Percentiles rank a stretch among this genome's conserved stretches.
These are phyloP conservation scores for Cryptus armator DNA, from an alignment of 2,888 invertebrate species.

Conservation along the genomic window DNA sequence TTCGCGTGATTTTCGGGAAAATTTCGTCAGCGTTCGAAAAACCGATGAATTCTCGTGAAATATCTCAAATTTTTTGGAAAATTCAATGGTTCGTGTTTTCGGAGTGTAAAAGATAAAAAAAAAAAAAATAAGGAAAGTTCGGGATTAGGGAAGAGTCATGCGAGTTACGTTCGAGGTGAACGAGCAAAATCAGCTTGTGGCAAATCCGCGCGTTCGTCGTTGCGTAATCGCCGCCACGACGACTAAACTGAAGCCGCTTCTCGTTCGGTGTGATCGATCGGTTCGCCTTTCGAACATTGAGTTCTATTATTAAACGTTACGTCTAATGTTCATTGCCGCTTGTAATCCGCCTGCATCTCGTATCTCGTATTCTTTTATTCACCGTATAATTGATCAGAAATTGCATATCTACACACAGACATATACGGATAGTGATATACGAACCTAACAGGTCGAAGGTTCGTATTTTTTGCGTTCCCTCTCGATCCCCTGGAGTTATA, in stretches of 20 bases:
- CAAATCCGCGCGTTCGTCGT: slow-evolving; percentile 15
- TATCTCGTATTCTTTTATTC: neutral
- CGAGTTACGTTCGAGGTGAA: slow-evolving; percentile 15
- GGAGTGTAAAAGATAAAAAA: neutral
- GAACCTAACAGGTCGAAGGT: neutral
- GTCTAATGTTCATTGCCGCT: slow-evolving; percentile 44
- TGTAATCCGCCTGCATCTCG: slow-evolving; percentile 29
- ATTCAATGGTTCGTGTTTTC: neutral
- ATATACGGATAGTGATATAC: neutral
- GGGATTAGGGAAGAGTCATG: neutral
- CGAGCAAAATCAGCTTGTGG: neutral
- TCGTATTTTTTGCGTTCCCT: slow-evolving; percentile 4
- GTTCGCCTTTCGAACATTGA: slow-evolving; percentile 45
- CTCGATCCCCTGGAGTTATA: neutral
- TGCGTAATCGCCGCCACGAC: slow-evolving; percentile 43
- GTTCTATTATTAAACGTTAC: slow-evolving; percentile 62
- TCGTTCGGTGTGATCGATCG: slow-evolving; percentile 54
- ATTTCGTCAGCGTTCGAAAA: neutral
- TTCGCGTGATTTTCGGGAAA: neutral
- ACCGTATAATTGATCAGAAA: neutral
- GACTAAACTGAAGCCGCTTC: slow-evolving; percentile 20
- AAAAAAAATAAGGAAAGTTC: neutral
- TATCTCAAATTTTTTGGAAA: neutral
- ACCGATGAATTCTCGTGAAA: neutral
- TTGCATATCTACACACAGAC: slow-evolving; percentile 3